Percentiles rank a stretch among this genome's conserved stretches.
Evolutionary conservation across 2,888 invertebrate species (phyloP).

Genomic region (Aphelenchoides bicaudatus): DNA sequence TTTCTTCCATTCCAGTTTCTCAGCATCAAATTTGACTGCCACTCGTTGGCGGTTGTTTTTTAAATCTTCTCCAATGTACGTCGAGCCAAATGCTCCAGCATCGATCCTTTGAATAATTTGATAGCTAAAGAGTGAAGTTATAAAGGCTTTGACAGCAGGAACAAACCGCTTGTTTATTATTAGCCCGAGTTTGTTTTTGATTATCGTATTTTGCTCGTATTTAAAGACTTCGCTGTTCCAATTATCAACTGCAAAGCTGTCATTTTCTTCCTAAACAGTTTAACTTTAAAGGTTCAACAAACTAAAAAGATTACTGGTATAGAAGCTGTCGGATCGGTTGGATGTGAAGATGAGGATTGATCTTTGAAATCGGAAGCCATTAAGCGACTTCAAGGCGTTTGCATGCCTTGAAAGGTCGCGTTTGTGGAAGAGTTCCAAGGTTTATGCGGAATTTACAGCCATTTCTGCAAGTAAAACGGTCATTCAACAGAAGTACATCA

Average conservation of each 20-base stretch:
- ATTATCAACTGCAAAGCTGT: constrained; percentile 22
- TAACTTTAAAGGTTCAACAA: too few relatives aligned
- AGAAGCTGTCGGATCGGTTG: too few relatives aligned
- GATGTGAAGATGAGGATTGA: too few relatives aligned
- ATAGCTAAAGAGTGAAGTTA: constrained; percentile 29
- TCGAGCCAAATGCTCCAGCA: constrained; percentile 42
- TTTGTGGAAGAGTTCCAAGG: too few relatives aligned
- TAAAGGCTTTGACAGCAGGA: not conserved
- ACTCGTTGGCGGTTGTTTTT: constrained; percentile 28
- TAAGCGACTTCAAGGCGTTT: too few relatives aligned
- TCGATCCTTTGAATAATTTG: constrained; percentile 39
- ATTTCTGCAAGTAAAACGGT: too few relatives aligned
- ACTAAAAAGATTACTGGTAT: too few relatives aligned
- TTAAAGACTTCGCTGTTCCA: constrained; percentile 34
- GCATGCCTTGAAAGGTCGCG: too few relatives aligned
- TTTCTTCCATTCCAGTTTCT: constrained; percentile 18
- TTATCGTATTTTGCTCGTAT: constrained; percentile 34
- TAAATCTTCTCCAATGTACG: constrained; percentile 42
- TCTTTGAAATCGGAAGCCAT: too few relatives aligned
- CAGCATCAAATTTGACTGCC: constrained; percentile 47
- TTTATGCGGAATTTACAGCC: too few relatives aligned
- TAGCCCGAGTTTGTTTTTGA: constrained; percentile 43
- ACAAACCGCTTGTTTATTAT: constrained; percentile 36
- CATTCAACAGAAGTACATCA: too few relatives aligned
- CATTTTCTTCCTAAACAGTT: not conserved